phyloP scores from a whole-genome alignment of 2,113 vertebrate genomes.

The Rissa tridactyla region DNA sequence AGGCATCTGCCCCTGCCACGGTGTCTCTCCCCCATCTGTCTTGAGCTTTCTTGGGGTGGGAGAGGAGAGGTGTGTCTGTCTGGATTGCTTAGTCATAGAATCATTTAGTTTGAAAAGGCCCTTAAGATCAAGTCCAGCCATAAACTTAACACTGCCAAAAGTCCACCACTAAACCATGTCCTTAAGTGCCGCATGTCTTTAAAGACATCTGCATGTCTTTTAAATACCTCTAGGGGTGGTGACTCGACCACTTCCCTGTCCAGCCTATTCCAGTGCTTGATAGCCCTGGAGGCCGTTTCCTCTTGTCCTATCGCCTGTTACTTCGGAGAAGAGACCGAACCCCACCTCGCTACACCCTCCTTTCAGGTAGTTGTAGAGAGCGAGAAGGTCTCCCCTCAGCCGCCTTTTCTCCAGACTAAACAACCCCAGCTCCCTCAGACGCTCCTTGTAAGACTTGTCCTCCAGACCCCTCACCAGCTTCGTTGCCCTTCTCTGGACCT shows the following conservation, averaged over 20 bases:
- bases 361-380: background rate
- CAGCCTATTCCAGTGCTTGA: background rate
- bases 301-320: rapidly evolving
- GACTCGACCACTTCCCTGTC: no score
- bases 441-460: background rate
- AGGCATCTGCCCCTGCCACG: background rate
- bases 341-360: background rate
- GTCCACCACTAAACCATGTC: background rate
- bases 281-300: background rate
- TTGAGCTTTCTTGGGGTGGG: background rate
- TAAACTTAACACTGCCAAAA: background rate
- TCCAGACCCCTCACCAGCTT: background rate
- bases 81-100: background rate
- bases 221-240: background rate
- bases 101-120: background rate
- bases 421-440: background rate
- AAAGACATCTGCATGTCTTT: background rate
- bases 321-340: background rate
- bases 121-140: background rate
- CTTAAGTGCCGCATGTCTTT: background rate
- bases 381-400: background rate
- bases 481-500: background rate
- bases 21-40: background rate
- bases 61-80: background rate
- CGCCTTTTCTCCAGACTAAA: background rate